Percentiles rank a stretch among this genome's conserved stretches.
Conservation (phyloP, 2,797 vertebrate species). For the Molossus alvarezi region DNA sequence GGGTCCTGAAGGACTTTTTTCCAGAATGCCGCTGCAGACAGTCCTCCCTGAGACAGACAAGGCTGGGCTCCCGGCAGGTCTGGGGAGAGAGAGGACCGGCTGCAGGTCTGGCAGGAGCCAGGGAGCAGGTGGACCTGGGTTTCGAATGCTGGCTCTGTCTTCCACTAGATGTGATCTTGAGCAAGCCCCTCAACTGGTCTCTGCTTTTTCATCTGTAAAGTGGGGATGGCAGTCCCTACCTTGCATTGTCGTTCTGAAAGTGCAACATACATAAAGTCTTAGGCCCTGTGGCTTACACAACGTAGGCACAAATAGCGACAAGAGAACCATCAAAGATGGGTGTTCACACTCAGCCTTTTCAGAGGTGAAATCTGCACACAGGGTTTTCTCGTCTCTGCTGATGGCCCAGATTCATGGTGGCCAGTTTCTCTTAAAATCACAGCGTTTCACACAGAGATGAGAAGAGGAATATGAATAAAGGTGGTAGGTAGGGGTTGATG, state of each 20-base stretch:
- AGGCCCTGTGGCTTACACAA: background rate
- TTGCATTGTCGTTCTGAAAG: background rate
- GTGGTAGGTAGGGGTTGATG: background rate
- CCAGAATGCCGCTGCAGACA: background rate
- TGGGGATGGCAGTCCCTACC: background rate
- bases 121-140: background rate
- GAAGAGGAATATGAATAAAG: background rate
- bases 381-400: background rate
- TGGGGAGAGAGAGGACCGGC: background rate
- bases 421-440: slow-evolving; percentile 20
- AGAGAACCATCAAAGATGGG: background rate
- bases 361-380: background rate
- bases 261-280: too few relatives aligned
- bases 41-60: background rate
- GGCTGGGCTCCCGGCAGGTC: background rate
- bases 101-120: background rate
- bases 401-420: background rate
- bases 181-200: background rate
- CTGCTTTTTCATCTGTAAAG: slow-evolving; percentile 40
- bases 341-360: background rate
- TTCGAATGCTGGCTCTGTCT: background rate
- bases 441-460: slow-evolving; percentile 31
- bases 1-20: background rate
- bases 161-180: background rate
- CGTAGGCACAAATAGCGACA: background rate